Base-by-base conservation (phyloP, 2,113 vertebrate genomes). In the Poecile atricapillus region DNA sequence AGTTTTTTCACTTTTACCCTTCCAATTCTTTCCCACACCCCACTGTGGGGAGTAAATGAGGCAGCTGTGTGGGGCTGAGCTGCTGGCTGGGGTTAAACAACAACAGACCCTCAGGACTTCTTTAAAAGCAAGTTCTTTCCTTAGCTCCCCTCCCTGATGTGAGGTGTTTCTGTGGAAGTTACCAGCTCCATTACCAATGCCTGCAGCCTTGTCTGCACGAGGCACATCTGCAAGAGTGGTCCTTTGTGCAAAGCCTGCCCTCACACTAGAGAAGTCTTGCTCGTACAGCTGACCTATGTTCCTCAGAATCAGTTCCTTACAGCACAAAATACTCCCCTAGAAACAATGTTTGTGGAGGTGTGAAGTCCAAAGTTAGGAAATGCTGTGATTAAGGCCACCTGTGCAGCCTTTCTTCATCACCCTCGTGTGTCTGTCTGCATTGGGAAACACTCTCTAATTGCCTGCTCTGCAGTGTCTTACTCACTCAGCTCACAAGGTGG, bases 401-500 rank as follows among this genome's bases (percentile, higher is more conserved):
- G 21, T 69, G 67, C 65, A 82, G 58, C 58, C 79, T 95, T 91
- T 85, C 67, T 50, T 91, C 75, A 88, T 77, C 43, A 2, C 31
- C 55, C 59, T 43, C 11, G 0, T 77, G 81, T 69, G 53, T 15
- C 70, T 69, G 53, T 15, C 70, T 95, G 59, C 3, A 0, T 85
- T 94, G 90, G 82, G 94, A 95, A 95, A 95, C 65, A 55, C 53
- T 65, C 70, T 47, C 30, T 82, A 85, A 95, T 77, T 89, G 53
- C 68, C 50, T 80, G 35, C 37, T 87, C 44, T 47, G 50, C 76
- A 69, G 16, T 2, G 30, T n/a, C 27, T 76, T 73, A 69, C 89
- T 83, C 80, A 87, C 44, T 64, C 23, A 24, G 68, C 4, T 9
- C 58, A 44, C n/a, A 41, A 68, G 52, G 67, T 64, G 75, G 67